Conservation (phyloP, 2,113 vertebrate species). For the Platysteira castanea region DNA sequence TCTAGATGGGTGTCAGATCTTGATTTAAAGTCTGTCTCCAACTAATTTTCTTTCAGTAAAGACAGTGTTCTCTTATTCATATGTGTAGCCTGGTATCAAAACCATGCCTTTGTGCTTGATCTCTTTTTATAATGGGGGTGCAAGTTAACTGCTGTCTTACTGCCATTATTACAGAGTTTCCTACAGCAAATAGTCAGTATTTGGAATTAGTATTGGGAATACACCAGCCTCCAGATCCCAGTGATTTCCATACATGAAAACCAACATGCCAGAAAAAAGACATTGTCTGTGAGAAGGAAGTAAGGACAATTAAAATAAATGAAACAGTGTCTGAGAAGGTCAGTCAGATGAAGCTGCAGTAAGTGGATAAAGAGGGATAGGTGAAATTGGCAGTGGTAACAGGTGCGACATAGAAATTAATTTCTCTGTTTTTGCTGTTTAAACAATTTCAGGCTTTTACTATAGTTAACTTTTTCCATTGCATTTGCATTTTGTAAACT, state of each 20-base stretch:
- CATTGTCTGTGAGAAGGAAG: not conserved
- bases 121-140: not conserved
- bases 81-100: not conserved
- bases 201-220: not conserved
- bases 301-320: not conserved
- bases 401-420: not conserved
- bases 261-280: not conserved
- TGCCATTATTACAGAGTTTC: not conserved
- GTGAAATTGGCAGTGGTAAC: not conserved
- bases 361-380: not conserved
- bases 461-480: not conserved
- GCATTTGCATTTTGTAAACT: not conserved
- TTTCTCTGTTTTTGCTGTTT: not conserved
- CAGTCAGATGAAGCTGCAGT: not conserved
- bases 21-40: not conserved
- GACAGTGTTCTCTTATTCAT: not conserved
- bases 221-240: not conserved
- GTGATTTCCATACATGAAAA: not conserved
- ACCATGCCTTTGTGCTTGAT: not conserved
- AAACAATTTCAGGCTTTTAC: not conserved
- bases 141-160: not conserved
- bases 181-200: not conserved
- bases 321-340: not conserved
- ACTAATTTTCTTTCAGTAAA: not conserved
- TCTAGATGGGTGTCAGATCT: not conserved